phyloP scores from a whole-genome alignment of 64 coral and sea anemone species.

The Montipora capricornis region DNA sequence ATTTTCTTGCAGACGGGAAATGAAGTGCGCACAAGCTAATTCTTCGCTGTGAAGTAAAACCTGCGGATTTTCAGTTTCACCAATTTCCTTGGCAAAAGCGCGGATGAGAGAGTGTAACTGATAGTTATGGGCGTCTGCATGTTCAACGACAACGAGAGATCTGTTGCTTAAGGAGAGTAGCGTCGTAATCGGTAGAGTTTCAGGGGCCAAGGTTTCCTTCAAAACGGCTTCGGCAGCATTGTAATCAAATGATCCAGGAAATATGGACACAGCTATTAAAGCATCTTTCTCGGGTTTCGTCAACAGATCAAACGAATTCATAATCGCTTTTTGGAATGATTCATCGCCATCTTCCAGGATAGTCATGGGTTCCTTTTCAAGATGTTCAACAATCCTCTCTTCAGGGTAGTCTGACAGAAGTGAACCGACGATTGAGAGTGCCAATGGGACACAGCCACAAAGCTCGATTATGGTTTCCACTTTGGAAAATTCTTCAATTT shows the following conservation, averaged over 20 bases:
- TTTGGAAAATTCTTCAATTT: not conserved
- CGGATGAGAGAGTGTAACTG: slow-evolving; percentile 30
- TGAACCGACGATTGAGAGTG: slow-evolving; percentile 60
- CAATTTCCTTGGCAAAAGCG: slow-evolving; percentile 6
- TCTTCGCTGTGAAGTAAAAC: not conserved
- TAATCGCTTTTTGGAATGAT: slow-evolving; percentile 18
- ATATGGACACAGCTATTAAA: not conserved
- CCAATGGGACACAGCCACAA: slow-evolving; percentile 61
- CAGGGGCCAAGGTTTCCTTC: not conserved
- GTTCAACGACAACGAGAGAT: not conserved
- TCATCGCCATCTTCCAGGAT: slow-evolving; percentile 12
- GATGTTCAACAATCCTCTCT: not conserved
- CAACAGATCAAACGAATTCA: slow-evolving; percentile 17
- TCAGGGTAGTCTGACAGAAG: slow-evolving; percentile 20
- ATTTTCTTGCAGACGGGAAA: not conserved
- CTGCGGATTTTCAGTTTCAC: not conserved
- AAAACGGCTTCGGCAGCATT: slow-evolving; percentile 4
- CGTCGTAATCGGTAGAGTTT: not conserved
- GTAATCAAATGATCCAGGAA: not conserved
- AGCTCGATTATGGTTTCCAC: slow-evolving; percentile 22
- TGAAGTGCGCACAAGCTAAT: slow-evolving; percentile 20
- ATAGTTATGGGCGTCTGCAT: not conserved
- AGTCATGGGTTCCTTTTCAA: not conserved
- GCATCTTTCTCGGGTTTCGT: not conserved
- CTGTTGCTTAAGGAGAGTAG: not conserved